Evolutionary conservation across 2,113 vertebrate genomes (phyloP).

Genomic region (Anguilla japonica): DNA sequence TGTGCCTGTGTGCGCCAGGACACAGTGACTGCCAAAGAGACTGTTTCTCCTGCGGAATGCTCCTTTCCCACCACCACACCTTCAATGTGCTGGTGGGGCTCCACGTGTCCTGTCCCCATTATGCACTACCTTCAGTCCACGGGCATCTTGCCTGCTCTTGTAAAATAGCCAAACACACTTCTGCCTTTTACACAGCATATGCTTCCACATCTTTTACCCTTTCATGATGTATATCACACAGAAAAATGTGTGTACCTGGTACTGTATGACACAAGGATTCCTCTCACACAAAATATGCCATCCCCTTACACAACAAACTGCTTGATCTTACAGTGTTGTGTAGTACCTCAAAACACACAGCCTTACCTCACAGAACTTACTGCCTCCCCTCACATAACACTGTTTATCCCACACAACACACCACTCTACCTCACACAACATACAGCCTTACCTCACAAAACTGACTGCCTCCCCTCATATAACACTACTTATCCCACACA

Average conservation of each 20-base stretch:
- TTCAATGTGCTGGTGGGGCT: constrained; percentile 78
- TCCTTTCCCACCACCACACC: constrained; percentile 67
- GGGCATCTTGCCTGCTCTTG: background rate
- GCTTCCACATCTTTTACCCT: background rate
- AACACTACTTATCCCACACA: background rate
- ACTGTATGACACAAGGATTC: too few species aligned
- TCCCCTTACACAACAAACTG: too few species aligned
- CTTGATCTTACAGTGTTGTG: too few species aligned
- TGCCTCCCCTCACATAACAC: too few species aligned
- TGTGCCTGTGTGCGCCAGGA: constrained; percentile 77
- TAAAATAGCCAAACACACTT: background rate
- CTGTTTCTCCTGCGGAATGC: constrained; percentile 80
- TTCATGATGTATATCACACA: too few species aligned
- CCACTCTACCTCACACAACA: background rate
- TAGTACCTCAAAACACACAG: too few species aligned
- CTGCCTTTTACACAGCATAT: background rate
- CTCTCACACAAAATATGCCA: too few species aligned
- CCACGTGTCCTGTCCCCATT: too few species aligned
- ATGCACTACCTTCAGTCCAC: too few species aligned
- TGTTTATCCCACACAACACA: too few species aligned
- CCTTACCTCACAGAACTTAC: too few species aligned
- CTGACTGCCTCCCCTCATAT: background rate
- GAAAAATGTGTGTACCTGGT: too few species aligned
- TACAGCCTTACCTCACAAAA: background rate
- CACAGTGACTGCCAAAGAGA: constrained; percentile 80